phyloP scores from a whole-genome alignment of 2,888 invertebrate genomes.

The Drosophila pegasa region DNA sequence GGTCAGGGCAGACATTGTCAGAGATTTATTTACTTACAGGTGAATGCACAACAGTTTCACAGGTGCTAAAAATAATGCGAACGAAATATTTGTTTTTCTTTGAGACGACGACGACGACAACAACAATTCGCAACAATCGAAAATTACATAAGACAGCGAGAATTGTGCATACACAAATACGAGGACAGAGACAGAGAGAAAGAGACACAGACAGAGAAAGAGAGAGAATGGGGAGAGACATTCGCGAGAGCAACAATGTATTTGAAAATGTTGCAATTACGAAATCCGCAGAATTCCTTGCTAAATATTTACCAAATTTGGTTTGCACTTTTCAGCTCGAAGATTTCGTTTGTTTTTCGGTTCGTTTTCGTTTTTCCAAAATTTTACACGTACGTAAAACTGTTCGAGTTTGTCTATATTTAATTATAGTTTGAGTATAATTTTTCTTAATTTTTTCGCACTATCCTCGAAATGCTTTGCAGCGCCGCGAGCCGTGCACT shows the following conservation, averaged over 20 bases:
- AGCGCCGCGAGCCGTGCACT: conserved; percentile 68
- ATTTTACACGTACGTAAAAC: conserved; percentile 53
- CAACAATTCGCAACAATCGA: conserved; percentile 53
- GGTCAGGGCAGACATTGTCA: conserved; percentile 2
- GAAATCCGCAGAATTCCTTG: conserved; percentile 45
- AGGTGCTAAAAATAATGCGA: conserved; percentile 74
- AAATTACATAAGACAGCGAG: conserved; percentile 65
- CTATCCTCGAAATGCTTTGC: conserved; percentile 45
- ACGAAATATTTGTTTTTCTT: conserved; percentile 13
- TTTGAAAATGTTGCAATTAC: conserved; percentile 59
- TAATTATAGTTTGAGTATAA: conserved; percentile 16
- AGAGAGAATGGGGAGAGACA: conserved; percentile 7
- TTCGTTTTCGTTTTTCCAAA: conserved; percentile 40
- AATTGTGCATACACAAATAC: conserved; percentile 24
- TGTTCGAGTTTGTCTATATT: conserved; percentile 34
- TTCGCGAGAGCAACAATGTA: conserved; percentile 1
- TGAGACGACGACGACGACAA: conserved; percentile 30
- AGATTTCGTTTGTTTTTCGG: conserved; percentile 34
- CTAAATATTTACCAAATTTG: conserved; percentile 56
- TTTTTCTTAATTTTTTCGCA: conserved; percentile 19
- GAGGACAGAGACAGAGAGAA: conserved; percentile 1
- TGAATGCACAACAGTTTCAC: conserved; percentile 31
- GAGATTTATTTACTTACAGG: conserved; percentile 32
- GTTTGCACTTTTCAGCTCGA: conserved; percentile 12
- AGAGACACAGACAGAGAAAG: not conserved